Conservation (phyloP, 2,888 invertebrate genomes). For the Mylabris sibirica region DNA sequence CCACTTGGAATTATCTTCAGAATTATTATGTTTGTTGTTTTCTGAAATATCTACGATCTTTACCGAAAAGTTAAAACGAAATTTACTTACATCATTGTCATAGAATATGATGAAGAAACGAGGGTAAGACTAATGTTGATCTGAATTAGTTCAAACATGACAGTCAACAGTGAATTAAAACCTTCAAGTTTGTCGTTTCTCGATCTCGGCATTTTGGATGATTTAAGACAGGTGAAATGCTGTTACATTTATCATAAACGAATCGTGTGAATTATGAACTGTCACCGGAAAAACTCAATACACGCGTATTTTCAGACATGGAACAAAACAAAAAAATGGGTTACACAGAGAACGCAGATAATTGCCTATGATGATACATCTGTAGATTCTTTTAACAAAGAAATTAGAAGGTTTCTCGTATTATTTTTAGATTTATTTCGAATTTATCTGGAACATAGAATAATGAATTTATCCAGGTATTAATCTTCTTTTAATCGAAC, state of each 20-base stretch:
- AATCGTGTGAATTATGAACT: slow-evolving; percentile 55
- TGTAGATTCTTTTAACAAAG: not conserved
- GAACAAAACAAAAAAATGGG: slow-evolving; percentile 44
- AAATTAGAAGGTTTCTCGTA: not conserved
- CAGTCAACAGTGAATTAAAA: slow-evolving; percentile 50
- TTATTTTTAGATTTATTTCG: not conserved
- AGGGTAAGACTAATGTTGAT: slow-evolving; percentile 37
- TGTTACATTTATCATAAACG: slow-evolving; percentile 55
- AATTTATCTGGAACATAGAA: not conserved
- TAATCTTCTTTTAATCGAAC: not conserved
- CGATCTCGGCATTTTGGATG: slow-evolving; percentile 37
- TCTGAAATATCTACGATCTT: slow-evolving; percentile 24
- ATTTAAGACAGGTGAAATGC: slow-evolving; percentile 55
- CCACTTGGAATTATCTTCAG: not conserved
- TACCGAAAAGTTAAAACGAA: slow-evolving; percentile 40
- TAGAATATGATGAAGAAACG: slow-evolving; percentile 34
- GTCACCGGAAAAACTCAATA: slow-evolving; percentile 53
- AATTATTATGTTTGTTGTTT: slow-evolving; percentile 37
- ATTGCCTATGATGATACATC: slow-evolving; percentile 45
- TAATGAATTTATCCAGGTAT: not conserved
- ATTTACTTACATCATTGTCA: slow-evolving; percentile 50
- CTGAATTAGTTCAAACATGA: slow-evolving; percentile 50
- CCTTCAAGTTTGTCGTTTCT: slow-evolving; percentile 46
- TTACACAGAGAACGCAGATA: slow-evolving; percentile 40
- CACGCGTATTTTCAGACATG: slow-evolving; percentile 51